phyloP scores from a whole-genome alignment of 2,113 vertebrate genomes.

The Brienomyrus brachyistius region DNA sequence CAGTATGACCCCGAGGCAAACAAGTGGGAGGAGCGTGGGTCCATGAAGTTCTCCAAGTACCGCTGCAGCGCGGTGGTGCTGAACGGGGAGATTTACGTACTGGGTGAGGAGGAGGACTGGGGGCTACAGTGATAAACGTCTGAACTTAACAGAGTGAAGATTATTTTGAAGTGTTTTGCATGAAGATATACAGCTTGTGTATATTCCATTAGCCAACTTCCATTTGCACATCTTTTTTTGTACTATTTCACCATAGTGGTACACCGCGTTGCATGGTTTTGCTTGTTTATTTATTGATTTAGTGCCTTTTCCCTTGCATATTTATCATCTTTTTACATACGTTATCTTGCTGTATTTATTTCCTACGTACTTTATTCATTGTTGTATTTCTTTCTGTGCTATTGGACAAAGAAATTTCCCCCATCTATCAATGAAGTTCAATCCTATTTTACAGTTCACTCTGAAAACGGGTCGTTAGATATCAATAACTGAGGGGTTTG shows the following conservation, averaged over 20 bases:
- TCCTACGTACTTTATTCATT: background rate
- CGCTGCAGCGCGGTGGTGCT: conserved; percentile 75
- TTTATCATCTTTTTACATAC: background rate
- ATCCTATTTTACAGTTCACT: background rate
- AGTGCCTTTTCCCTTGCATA: background rate
- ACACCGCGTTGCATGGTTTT: background rate
- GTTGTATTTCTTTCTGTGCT: background rate
- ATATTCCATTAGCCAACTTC: background rate
- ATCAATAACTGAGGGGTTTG: background rate
- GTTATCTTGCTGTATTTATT: background rate
- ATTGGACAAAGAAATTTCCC: background rate
- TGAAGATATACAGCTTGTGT: background rate
- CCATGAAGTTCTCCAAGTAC: conserved; percentile 82
- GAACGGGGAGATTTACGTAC: conserved; percentile 77
- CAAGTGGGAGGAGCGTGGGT: conserved; percentile 65
- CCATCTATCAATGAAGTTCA: background rate
- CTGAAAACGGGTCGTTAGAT: background rate
- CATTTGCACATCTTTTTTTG: background rate
- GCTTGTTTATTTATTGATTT: background rate
- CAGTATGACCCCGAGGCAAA: conserved; percentile 74
- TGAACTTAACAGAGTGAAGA: background rate
- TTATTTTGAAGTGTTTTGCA: background rate
- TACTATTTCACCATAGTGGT: background rate
- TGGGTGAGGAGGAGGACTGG: conserved; percentile 64
- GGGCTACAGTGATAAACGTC: background rate